Percentiles rank a stretch among this genome's conserved stretches.
These are phyloP conservation scores for Drosophila repleta DNA, from an alignment of 1,140 invertebrate species.

Conservation along the genomic window DNA sequence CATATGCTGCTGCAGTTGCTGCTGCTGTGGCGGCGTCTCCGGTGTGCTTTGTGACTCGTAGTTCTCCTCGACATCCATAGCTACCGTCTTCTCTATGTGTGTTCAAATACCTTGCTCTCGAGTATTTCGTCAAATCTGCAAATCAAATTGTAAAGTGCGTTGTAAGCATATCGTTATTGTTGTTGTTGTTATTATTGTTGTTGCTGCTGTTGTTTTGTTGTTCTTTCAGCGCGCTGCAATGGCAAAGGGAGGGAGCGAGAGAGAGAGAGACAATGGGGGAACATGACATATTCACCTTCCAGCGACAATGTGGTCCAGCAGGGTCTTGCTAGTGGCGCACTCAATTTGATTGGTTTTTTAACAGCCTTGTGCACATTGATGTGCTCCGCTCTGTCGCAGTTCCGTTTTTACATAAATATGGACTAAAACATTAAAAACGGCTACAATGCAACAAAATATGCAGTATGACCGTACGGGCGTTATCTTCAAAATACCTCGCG, in stretches of 20 bases:
- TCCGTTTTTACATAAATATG: slow-evolving; percentile 38
- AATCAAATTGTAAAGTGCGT: slow-evolving; percentile 38
- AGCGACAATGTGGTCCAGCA: slow-evolving; percentile 32
- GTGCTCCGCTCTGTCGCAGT: slow-evolving; percentile 8
- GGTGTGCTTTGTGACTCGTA: slow-evolving; percentile 61
- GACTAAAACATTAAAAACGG: slow-evolving; percentile 48
- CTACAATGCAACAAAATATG: slow-evolving; percentile 41
- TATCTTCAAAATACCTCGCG: not conserved
- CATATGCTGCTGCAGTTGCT: slow-evolving; percentile 30
- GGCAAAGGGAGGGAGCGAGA: no score
- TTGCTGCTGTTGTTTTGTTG: slow-evolving; percentile 25
- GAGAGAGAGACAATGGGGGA: slow-evolving; percentile 30
- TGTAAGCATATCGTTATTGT: slow-evolving; percentile 34
- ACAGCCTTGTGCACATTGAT: slow-evolving; percentile 27
- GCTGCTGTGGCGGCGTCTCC: slow-evolving; percentile 46
- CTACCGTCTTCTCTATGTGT: slow-evolving; percentile 17
- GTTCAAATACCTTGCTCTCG: slow-evolving; percentile 12
- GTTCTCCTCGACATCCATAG: slow-evolving; percentile 73
- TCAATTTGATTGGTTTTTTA: slow-evolving; percentile 23
- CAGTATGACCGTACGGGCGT: slow-evolving; percentile 18
- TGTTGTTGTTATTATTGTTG: slow-evolving; percentile 25
- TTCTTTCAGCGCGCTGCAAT: slow-evolving; percentile 19
- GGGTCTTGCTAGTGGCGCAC: slow-evolving; percentile 8
- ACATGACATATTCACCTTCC: slow-evolving; percentile 24
- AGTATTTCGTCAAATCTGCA: slow-evolving; percentile 23